These are phyloP conservation scores for Fringilla coelebs DNA, from an alignment of 2,797 vertebrate species.

Conservation along the genomic window DNA sequence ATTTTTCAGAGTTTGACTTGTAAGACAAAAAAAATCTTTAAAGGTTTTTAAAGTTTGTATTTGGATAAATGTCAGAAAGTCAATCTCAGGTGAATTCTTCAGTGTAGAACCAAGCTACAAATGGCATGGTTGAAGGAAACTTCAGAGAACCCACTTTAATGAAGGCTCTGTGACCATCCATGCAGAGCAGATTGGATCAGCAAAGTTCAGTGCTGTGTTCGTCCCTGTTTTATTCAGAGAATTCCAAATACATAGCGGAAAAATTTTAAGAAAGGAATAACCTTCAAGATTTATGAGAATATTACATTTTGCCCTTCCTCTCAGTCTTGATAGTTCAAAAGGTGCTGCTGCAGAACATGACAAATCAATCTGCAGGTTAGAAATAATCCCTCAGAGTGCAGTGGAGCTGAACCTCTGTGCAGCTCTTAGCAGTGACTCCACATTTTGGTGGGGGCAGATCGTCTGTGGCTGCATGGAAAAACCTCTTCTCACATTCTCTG, in stretches of 20 bases:
- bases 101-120: neutral
- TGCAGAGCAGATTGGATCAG: neutral
- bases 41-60: neutral
- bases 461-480: neutral
- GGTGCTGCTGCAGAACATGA: neutral
- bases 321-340: neutral
- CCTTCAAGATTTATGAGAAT: constrained; percentile 1
- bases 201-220: neutral
- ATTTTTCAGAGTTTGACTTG: neutral
- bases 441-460: neutral
- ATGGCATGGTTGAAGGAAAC: neutral
- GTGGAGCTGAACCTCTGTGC: neutral
- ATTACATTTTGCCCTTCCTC: constrained; percentile 18
- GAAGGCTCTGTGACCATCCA: neutral
- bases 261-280: neutral
- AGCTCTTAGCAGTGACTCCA: neutral
- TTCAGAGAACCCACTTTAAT: neutral
- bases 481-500: neutral
- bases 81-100: neutral
- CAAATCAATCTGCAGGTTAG: constrained; percentile 2
- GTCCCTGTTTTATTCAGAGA: neutral
- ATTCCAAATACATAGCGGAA: neutral
- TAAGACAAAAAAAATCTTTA: neutral
- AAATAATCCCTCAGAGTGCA: neutral
- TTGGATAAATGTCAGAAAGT: neutral